Conservation (phyloP, 2,797 vertebrate genomes). For the Valencia hispanica region DNA sequence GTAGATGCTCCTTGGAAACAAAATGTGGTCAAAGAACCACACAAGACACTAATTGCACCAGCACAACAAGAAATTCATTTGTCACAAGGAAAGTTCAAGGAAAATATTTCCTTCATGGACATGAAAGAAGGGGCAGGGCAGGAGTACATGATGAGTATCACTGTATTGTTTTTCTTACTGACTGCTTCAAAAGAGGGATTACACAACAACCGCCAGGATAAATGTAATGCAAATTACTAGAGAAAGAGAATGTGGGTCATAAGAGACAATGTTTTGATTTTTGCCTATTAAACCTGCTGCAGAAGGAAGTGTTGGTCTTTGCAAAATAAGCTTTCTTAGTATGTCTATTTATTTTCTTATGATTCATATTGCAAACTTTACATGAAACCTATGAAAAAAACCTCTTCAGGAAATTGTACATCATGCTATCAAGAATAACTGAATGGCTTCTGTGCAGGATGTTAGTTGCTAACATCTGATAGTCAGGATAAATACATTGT, state of each 20-base stretch:
- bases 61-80: neutral
- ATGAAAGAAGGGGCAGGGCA: neutral
- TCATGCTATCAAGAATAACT: neutral
- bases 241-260: neutral
- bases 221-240: neutral
- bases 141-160: neutral
- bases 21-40: neutral
- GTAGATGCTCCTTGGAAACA: neutral
- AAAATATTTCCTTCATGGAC: slow-evolving; percentile 1
- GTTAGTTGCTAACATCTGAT: slow-evolving; percentile 9
- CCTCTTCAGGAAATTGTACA: neutral
- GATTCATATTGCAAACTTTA: neutral
- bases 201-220: neutral
- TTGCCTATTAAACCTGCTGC: neutral
- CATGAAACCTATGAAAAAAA: neutral
- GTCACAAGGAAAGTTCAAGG: slow-evolving; percentile 11
- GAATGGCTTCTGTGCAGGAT: slow-evolving; percentile 5
- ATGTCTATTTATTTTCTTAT: neutral
- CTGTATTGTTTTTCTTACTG: neutral
- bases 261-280: neutral
- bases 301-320: neutral
- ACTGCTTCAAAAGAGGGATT: neutral
- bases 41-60: neutral
- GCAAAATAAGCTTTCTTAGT: neutral
- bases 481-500: slow-evolving; percentile 33